Evolutionary conservation across 2,888 invertebrate genomes (phyloP), one percentile per base, ranked within the genome.

Genomic region (Thera obeliscata): DNA sequence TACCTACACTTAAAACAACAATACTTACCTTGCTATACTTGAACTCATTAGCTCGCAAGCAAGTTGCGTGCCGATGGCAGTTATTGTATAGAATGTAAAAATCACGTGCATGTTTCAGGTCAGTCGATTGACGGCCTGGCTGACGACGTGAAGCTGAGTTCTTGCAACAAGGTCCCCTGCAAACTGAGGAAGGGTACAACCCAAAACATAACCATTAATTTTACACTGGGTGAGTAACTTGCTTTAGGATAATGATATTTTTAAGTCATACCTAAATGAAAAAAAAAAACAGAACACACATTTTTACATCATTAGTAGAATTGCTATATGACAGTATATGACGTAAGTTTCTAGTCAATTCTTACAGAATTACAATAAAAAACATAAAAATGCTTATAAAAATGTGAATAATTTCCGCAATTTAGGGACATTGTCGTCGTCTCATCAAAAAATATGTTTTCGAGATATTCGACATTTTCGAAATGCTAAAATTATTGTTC

Each of bases 111-210:
- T 57, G 67, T 94, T 93, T n/a, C 88, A 96, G 95, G 82, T 64
- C 83, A 76, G 79, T 83, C 78, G 66, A 78, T 80, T 70, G 86
- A 79, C 38, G 89, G 85, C 73, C 81, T 91, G n/a, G 87, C 73
- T 8, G 87, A 90, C 0, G 88, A 89, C 46, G 94, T 96, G 11
- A 86, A 88, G 62, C 90, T 97, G 65, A 90, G 92, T 43, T 94
- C 93, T 50, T 97, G 97, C 82, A 94, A 94, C 12, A 94, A 94
- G 70, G 86, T 91, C 4, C 96, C 96, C 5, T 97, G 97, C 83
- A 90, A 88, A 35, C 87, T 97, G 48, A 95, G 94, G 81, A 95
- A 95, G 76, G 95, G 95, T 71, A 94, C 94, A 0, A 83, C 86
- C 35, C 88, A 95, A 56, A 78, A 85, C 56, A 94, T 97, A 61